A percentile compares a stretch with the other conserved stretches of the same genome.
Evolutionary conservation across 2,113 vertebrate species (phyloP).

Genomic region (Corythaeola cristata): DNA sequence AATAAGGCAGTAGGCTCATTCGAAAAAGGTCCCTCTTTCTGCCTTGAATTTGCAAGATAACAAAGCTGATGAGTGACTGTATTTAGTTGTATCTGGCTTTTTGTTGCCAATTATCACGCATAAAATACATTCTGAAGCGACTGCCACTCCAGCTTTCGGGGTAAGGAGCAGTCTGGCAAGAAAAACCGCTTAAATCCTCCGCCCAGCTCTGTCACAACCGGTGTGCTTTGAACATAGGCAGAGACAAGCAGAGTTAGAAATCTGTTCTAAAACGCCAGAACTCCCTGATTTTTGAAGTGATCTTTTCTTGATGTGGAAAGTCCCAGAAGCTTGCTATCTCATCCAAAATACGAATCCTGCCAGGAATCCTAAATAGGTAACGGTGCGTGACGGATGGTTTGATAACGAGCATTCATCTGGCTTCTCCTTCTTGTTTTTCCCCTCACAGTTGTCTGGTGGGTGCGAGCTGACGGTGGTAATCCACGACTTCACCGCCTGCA

Average conservation of each 20-base stretch:
- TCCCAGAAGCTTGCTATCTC: not conserved
- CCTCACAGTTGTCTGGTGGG: constrained; percentile 90
- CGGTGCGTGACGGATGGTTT: not conserved
- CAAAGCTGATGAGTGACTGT: not conserved
- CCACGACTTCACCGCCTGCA: constrained; percentile 95
- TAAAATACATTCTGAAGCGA: not conserved
- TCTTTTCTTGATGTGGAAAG: not conserved
- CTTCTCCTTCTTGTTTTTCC: constrained; percentile 17
- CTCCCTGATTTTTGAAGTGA: not conserved
- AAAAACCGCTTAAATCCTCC: constrained; percentile 56
- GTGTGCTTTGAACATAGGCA: constrained; percentile 1
- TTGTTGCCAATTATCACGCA: not conserved
- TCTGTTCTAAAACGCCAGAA: not conserved
- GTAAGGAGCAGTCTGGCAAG: constrained; percentile 56
- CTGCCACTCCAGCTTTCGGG: not conserved
- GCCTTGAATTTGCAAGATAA: not conserved
- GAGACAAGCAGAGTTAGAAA: not conserved
- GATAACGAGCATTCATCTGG: not conserved
- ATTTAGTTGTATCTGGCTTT: not conserved
- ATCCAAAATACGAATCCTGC: not conserved
- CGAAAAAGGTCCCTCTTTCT: not conserved
- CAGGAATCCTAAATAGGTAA: constrained; percentile 13
- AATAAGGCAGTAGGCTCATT: not conserved
- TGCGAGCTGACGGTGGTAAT: constrained; percentile 98
- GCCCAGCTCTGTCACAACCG: constrained; percentile 28